Conservation (phyloP, 2,113 vertebrate genomes). For the Nothoprocta pentlandii region DNA sequence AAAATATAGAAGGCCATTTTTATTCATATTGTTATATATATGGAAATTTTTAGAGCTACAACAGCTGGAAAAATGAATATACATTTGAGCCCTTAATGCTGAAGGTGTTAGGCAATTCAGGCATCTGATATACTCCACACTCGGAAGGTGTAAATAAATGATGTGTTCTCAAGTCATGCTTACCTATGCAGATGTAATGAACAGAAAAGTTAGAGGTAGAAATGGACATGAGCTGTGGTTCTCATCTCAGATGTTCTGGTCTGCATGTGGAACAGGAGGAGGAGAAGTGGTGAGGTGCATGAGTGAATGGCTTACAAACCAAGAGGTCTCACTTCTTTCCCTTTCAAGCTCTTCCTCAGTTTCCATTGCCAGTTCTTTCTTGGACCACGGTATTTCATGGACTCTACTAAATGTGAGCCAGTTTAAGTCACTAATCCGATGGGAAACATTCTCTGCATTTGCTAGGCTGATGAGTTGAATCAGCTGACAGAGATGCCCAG, state of each 20-base stretch:
- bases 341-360: background rate
- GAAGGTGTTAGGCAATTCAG: constrained; percentile 34
- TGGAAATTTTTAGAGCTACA: constrained; percentile 2
- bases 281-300: background rate
- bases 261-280: background rate
- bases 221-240: background rate
- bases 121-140: constrained; percentile 24
- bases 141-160: constrained; percentile 7
- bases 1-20: constrained; percentile 4
- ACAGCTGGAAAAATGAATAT: constrained; percentile 47
- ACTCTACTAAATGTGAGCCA: background rate
- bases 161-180: constrained; percentile 32
- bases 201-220: background rate
- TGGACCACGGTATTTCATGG: background rate
- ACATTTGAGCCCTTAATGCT: constrained; percentile 30
- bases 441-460: background rate
- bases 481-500: background rate
- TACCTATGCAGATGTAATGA: accelerated
- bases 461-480: background rate
- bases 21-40: constrained; percentile 42
- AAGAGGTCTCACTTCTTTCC: background rate
- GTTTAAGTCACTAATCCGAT: background rate
- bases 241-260: background rate
- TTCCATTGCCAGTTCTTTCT: background rate
- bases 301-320: background rate